phyloP scores from a whole-genome alignment of 2,113 vertebrate genomes.

The Megaleporinus macrocephalus region DNA sequence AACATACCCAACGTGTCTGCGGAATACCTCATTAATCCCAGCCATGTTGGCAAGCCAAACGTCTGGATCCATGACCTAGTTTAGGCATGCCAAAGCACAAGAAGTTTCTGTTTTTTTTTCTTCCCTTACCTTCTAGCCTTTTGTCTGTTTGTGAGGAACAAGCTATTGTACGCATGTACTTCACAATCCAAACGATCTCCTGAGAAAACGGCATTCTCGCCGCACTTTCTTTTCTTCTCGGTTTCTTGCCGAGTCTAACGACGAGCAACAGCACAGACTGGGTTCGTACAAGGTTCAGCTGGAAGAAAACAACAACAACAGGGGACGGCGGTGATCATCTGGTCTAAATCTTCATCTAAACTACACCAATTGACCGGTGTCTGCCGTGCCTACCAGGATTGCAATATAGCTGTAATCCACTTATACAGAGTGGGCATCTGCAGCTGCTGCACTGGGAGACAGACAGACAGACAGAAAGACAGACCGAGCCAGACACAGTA shows the following conservation, averaged over 20 bases:
- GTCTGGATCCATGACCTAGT: too few species aligned
- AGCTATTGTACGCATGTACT: neutral
- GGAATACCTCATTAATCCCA: too few species aligned
- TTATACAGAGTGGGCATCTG: slow-evolving; percentile 77
- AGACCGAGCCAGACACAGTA: neutral
- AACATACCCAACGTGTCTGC: too few species aligned
- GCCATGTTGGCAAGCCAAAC: too few species aligned
- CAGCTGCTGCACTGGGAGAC: slow-evolving; percentile 65
- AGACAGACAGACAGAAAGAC: slow-evolving; percentile 31
- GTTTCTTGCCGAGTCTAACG: slow-evolving; percentile 12
- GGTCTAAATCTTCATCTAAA: slow-evolving; percentile 77
- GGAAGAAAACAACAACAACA: slow-evolving; percentile 54
- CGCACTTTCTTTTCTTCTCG: neutral
- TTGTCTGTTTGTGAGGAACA: slow-evolving; percentile 7
- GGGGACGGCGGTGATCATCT: slow-evolving; percentile 68
- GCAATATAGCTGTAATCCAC: slow-evolving; percentile 78
- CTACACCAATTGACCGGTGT: slow-evolving; percentile 72
- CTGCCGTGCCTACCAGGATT: slow-evolving; percentile 70
- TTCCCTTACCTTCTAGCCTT: neutral
- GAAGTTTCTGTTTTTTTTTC: neutral
- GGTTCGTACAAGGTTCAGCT: slow-evolving; percentile 58
- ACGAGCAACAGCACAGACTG: neutral
- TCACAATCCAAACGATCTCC: slow-evolving; percentile 3
- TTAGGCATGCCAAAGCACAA: too few species aligned
- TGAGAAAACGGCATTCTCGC: neutral